These are phyloP conservation scores for Ceratina australensis DNA, from an alignment of 1,140 invertebrate species.

Conservation along the genomic window DNA sequence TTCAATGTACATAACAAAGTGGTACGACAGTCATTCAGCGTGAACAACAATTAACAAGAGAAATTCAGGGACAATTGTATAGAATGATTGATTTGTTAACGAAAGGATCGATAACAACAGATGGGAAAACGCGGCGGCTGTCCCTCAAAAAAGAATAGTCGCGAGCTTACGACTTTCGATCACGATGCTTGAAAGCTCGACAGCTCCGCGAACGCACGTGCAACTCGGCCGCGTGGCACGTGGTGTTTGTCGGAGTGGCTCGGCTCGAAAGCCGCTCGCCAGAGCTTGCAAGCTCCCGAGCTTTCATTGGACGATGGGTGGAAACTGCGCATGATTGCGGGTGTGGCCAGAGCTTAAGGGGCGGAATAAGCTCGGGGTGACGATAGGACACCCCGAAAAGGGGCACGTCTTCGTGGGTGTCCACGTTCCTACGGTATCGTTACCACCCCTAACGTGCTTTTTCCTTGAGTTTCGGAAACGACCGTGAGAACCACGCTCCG, in stretches of 20 bases:
- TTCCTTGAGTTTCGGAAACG: constrained; percentile 60
- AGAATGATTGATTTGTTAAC: not conserved
- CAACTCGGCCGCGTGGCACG: constrained; percentile 76
- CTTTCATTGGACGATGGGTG: constrained; percentile 76
- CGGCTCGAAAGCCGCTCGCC: constrained; percentile 63
- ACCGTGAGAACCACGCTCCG: constrained; percentile 53
- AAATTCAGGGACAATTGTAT: not conserved
- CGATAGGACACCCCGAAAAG: constrained; percentile 73
- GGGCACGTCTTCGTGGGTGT: constrained; percentile 73
- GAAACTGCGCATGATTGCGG: constrained; percentile 76
- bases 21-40: not conserved
- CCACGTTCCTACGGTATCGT: constrained; percentile 52
- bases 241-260: constrained; percentile 76
- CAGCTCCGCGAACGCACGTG: constrained; percentile 75
- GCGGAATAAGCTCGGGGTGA: constrained; percentile 70
- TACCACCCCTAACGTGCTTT: constrained; percentile 57
- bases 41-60: not conserved
- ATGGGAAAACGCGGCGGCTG: not conserved
- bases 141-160: not conserved
- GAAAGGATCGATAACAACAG: not conserved
- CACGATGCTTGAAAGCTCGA: constrained; percentile 51
- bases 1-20: not conserved
- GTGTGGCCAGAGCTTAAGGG: constrained; percentile 72
- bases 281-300: constrained; percentile 69
- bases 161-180: constrained; percentile 17